Evolutionary conservation across 1,140 invertebrate species (phyloP), one percentile per base, ranked within the genome.

Genomic region (Philopotamus ludificatus): DNA sequence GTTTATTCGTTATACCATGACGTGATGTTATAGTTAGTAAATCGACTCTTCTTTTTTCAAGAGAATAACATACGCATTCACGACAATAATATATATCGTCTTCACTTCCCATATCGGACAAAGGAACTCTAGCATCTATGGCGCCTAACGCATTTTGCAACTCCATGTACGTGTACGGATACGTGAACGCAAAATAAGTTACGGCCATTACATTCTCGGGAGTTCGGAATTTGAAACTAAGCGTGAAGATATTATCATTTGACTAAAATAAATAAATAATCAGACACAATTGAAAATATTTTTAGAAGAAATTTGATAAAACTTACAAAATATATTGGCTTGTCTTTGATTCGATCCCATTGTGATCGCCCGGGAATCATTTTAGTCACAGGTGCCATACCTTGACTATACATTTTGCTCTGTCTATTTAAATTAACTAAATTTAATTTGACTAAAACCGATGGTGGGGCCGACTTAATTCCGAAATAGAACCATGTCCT

Each of bases 401-500:
- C 94, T 77, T 95, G 92, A 73, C 88, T 90, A 72, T 92, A 96
- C 80, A 97, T 87, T 79, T 94, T 95, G 18, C 88, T 86, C 82
- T 96, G 93, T 71, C 89, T 87, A 77, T 95, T 95, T 59, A 95
- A 76, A 79, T 95, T 94, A 73, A 93, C 85, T 34, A 96, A 82
- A 74, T 94, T 95, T 57, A 95, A 81, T 76, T 89, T 89, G 28
- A 95, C 85, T 73, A 76, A 68, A 25, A 74, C 72, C 65, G 68
- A 72, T 28, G 76, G 68, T 67, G 74, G 70, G 66, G 73, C 73
- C 1, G 80, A 82, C 76, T 83, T 84, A 26, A 97, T 79, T n/a
- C 91, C 91, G 84, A 97, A 97, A 74, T 94, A 89, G 80, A 97
- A 97, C 94, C 94, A 97, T 1, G 93, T 94, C 66, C 92, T 84